Conservation (phyloP, 2,797 vertebrate genomes). For the Cyprinodon diabolis region DNA sequence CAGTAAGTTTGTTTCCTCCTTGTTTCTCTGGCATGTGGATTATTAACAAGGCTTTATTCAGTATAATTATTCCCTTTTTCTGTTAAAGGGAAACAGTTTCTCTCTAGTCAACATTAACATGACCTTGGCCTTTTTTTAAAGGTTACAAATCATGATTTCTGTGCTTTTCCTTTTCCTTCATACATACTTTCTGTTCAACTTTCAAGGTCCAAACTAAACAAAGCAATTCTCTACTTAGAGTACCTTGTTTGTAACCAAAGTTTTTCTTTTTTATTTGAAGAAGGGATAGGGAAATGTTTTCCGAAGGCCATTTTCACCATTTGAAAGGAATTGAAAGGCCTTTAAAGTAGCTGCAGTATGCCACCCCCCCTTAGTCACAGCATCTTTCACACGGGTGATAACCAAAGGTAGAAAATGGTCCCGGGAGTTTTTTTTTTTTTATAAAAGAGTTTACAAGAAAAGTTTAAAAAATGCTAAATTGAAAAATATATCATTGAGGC, state of each 20-base stretch:
- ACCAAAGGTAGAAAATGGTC: too few relatives aligned
- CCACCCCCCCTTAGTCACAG: too few relatives aligned
- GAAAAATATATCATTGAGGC: too few relatives aligned
- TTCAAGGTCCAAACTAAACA: not conserved
- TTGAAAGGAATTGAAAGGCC: too few relatives aligned
- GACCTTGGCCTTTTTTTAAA: constrained; percentile 27
- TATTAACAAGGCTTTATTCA: constrained; percentile 5
- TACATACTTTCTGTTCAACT: not conserved
- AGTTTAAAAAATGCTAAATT: too few relatives aligned
- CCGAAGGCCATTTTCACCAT: too few relatives aligned
- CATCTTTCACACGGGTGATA: too few relatives aligned
- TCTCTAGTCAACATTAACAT: constrained; percentile 32
- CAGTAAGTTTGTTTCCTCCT: constrained; percentile 83
- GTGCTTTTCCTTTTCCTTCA: not conserved
- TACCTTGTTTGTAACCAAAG: not conserved
- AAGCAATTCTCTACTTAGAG: not conserved
- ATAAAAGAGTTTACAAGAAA: too few relatives aligned
- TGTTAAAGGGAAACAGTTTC: constrained; percentile 29
- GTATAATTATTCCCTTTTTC: not conserved
- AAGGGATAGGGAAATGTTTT: too few relatives aligned
- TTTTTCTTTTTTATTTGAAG: not conserved
- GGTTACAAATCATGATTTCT: not conserved
- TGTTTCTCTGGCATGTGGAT: constrained; percentile 1
- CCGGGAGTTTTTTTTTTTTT: too few relatives aligned
- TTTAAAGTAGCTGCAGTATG: too few relatives aligned